A percentile compares a stretch with the other conserved stretches of the same genome.
phyloP scores from a whole-genome alignment of 1,140 invertebrate genomes.

The Drosophila orosa region DNA sequence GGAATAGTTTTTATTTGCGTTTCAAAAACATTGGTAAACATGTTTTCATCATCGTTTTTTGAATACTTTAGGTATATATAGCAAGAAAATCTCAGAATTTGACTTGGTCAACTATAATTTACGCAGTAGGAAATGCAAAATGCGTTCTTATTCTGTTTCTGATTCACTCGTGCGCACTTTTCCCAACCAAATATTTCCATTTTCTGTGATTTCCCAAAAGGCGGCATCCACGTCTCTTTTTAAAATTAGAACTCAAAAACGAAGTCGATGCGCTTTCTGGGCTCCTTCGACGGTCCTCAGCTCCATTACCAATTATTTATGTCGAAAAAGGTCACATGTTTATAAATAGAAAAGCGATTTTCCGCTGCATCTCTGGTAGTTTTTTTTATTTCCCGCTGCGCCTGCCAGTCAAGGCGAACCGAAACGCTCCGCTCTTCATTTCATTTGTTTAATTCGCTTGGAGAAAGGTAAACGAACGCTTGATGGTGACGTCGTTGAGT shows the following conservation, averaged over 20 bases:
- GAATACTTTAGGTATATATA: background rate
- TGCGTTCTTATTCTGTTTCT: conserved; percentile 13
- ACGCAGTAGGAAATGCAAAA: conserved; percentile 17
- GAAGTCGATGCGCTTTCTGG: conserved; percentile 34
- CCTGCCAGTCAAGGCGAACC: conserved; percentile 25
- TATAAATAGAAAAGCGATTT: conserved; percentile 73
- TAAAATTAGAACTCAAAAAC: conserved; percentile 52
- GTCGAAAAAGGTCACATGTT: conserved; percentile 66
- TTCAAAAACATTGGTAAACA: background rate
- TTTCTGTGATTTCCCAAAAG: conserved; percentile 6
- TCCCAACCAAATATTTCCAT: conserved; percentile 29
- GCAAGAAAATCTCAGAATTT: background rate
- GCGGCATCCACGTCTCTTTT: conserved; percentile 11
- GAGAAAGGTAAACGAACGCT: conserved; percentile 80
- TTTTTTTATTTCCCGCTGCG: conserved; percentile 37
- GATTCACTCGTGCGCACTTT: conserved; percentile 6
- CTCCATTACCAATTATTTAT: conserved; percentile 63
- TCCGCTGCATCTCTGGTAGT: conserved; percentile 36
- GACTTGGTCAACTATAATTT: conserved; percentile 10
- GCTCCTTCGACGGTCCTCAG: conserved; percentile 22
- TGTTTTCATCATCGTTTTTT: background rate
- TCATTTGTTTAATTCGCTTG: conserved; percentile 72
- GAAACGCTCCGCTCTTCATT: conserved; percentile 34
- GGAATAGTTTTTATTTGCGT: background rate
- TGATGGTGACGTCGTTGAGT: conserved; percentile 77